Evolutionary conservation across 30 jellyfish, hydroid and myxozoan species (phyloP).

Genomic region (Kudoa iwatai): DNA sequence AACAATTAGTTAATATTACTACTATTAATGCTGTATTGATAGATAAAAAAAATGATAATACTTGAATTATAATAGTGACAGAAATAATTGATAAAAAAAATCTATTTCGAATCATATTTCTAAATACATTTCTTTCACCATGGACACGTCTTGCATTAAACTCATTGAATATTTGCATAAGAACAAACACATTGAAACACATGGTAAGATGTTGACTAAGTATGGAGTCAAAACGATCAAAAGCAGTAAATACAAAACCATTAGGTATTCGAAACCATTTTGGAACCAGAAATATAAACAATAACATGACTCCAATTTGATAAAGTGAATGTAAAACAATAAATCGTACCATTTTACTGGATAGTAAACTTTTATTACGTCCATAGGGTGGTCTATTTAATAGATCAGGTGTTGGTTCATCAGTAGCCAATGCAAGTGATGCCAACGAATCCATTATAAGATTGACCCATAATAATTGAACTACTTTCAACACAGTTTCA

Average conservation of each 20-base stretch:
- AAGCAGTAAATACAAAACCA: constrained; percentile 51
- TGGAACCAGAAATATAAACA: too few species aligned
- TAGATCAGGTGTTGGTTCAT: constrained; percentile 51
- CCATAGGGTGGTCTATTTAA: constrained; percentile 74
- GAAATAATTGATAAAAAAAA: constrained; percentile 18
- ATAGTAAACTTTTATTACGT: constrained; percentile 59
- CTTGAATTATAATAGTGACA: constrained; percentile 36
- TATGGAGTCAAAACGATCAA: constrained; percentile 20
- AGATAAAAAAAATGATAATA: too few species aligned
- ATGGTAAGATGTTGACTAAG: constrained; percentile 48
- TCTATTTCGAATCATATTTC: constrained; percentile 22
- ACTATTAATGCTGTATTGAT: too few species aligned
- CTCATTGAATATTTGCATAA: constrained; percentile 89
- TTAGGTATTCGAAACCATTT: too few species aligned
- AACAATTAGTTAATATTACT: too few species aligned
- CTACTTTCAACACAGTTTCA: constrained; percentile 6
- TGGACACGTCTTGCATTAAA: constrained; percentile 79
- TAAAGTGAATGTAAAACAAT: constrained; percentile 56
- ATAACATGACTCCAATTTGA: constrained; percentile 40
- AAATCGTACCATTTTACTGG: constrained; percentile 67
- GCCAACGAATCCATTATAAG: constrained; percentile 87
- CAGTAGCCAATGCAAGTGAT: constrained; percentile 91
- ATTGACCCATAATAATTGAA: constrained; percentile 83
- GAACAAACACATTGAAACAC: constrained; percentile 61
- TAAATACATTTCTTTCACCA: constrained; percentile 82